A percentile compares a stretch with the other conserved stretches of the same genome.
Conservation (phyloP, 2,888 invertebrate genomes). For the Neoascia interrupta region DNA sequence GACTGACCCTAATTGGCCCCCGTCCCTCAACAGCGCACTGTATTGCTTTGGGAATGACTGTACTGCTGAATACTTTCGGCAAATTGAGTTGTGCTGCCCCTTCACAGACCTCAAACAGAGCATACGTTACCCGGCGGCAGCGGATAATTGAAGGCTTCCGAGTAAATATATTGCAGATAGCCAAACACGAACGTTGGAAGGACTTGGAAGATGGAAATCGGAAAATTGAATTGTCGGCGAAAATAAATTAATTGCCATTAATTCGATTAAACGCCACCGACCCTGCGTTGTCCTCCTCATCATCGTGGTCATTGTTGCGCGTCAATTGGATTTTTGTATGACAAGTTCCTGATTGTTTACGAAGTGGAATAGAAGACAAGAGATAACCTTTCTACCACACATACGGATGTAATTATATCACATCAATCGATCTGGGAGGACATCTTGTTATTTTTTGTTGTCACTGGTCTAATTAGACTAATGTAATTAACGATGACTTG, state of each 20-base stretch:
- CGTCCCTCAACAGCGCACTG: not conserved
- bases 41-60: no score
- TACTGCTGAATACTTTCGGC: no score
- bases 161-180: constrained; percentile 1
- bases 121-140: no score
- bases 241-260: constrained; percentile 21
- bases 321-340: not conserved
- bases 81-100: constrained; percentile 17
- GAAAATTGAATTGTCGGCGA: constrained; percentile 3
- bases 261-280: constrained; percentile 25
- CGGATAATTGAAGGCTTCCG: not conserved
- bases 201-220: constrained; percentile 1
- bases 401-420: no score
- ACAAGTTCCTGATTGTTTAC: not conserved
- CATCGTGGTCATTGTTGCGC: not conserved
- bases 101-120: no score
- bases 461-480: no score
- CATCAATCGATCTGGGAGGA: no score
- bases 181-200: no score
- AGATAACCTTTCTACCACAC: no score
- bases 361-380: no score
- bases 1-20: constrained; percentile 12
- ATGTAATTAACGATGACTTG: constrained; percentile 27
- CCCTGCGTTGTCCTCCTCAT: no score
- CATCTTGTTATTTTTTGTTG: constrained; percentile 13